Base-by-base conservation (phyloP, 2,113 vertebrate genomes). In the Zosterops borbonicus region DNA sequence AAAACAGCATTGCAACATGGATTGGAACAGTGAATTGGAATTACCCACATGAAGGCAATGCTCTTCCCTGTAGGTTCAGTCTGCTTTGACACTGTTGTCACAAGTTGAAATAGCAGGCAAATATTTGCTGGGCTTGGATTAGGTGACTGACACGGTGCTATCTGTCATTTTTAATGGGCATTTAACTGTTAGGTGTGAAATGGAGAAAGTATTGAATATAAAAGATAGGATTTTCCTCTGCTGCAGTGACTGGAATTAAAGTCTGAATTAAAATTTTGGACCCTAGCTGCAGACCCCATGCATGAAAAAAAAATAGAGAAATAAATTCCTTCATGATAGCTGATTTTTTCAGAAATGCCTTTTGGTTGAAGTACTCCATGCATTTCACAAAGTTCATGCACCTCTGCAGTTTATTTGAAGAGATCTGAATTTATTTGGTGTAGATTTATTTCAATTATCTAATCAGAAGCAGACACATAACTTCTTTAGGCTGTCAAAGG, bases 401-500 rank as follows among this genome's bases (percentile, higher is more conserved):
- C 92, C 80, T 95, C 82, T 95, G 90, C 83, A 94, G 78, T 97
- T 97, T 97, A 96, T 98, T 97, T 97, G 96, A 95, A 97, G 93
- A 95, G 81, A 90, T 96, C 76, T 69, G 31, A 97, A 97, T 98
- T 98, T 98, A 97, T 97, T 97, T 97, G 95, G 95, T 95, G 87
- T 94, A 96, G 92, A 96, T 96, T 98, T 96, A 95, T 96, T 95
- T 97, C 97, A 98, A 97, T 97, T 98, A 97, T 97, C 94, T 98
- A 98, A 98, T 98, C 97, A 98, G 97, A 98, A 98, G 95, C 98
- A 98, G 98, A 96, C 97, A 92, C 80, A 87, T 63, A 91, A 89
- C 89, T 95, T 96, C 89, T 93, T 93, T 92, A 93, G 76, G 64
- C 92, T 96, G 94, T 96, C 95, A 96, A 84, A 97, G 96, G 93